Base-by-base conservation (phyloP, 2,797 vertebrate genomes). In the Clarias fuscus region DNA sequence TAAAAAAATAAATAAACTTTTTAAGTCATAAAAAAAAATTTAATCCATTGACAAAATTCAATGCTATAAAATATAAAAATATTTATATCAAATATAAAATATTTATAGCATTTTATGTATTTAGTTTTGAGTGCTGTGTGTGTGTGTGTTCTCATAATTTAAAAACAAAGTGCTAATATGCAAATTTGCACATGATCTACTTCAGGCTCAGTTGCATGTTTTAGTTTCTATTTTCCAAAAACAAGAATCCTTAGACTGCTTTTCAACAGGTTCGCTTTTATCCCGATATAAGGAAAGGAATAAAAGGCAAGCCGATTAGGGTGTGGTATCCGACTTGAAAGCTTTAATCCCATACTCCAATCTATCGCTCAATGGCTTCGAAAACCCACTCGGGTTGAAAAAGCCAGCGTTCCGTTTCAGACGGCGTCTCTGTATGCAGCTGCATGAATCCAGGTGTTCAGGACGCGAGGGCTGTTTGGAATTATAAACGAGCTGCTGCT, bases 401-500 rank as follows among this genome's bases (percentile, higher is more conserved):
- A 84, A 33, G 37, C 40, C 71, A 33, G 71, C 18, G 58, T 30
- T 76, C 33, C 70, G 40, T 64, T 75, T 20, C 71, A 76, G 40
- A 65, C 83, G 37, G 11, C 81, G 37, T 83, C 81, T 83, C 81
- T 37, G 7, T 71, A 70, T 58, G 15, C 65, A 11, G 81, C 62
- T 62, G 64, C 58, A 70, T 43, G 48, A 58, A 75, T 56, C 65
- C 73, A 84, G 67, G 82, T 84, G 67, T 79, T 80, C 24, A 65
- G 70, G 33, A 77, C n/a, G 11, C 65, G 17, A 68, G 4, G 20
- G 72, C 10, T 65, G 68, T 30, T 67, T 15, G 56, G n/a, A 65
- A 84, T 79, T 70, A 61, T 71, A 68, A 68, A 84, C 56, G 82
- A 87, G 65, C 73, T 79, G 37, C 76, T 79, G 48, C 56, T 53